phyloP scores from a whole-genome alignment of 1,140 invertebrate genomes.

The Melipona quadrifasciata region DNA sequence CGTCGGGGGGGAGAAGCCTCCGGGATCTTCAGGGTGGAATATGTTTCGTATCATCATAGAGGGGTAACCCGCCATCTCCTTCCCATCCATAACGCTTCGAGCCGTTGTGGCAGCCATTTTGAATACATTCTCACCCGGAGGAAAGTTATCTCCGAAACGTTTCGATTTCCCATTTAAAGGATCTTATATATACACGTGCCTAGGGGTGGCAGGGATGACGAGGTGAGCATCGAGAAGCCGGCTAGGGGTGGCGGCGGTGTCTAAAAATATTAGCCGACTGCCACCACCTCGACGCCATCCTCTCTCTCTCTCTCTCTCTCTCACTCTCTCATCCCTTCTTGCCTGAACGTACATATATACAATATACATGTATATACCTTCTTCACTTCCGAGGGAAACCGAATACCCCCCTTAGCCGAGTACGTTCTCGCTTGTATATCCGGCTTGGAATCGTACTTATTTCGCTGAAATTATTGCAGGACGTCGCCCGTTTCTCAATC shows the following conservation, averaged over 20 bases:
- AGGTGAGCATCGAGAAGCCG: constrained; percentile 60
- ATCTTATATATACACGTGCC: constrained; percentile 76
- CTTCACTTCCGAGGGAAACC: constrained; percentile 34
- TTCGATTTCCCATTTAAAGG: constrained; percentile 82
- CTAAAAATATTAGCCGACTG: constrained; percentile 77
- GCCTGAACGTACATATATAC: neutral
- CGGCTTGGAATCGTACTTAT: constrained; percentile 17
- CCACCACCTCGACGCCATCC: constrained; percentile 43
- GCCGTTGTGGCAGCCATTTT: constrained; percentile 77
- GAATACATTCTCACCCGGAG: constrained; percentile 81
- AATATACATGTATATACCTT: neutral
- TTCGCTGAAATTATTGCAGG: constrained; percentile 19
- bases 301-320: constrained; percentile 29
- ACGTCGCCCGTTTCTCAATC: no score
- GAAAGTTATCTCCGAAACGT: constrained; percentile 81
- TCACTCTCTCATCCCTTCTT: constrained; percentile 36
- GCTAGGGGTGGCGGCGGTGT: constrained; percentile 60
- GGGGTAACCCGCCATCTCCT: constrained; percentile 77
- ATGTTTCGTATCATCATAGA: constrained; percentile 82
- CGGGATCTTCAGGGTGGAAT: constrained; percentile 79
- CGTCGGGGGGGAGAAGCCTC: constrained; percentile 63
- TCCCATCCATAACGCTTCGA: constrained; percentile 75
- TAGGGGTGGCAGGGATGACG: constrained; percentile 46
- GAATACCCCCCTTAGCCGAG: constrained; percentile 13
- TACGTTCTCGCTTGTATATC: constrained; percentile 18